A percentile compares a stretch with the other conserved stretches of the same genome.
These are phyloP conservation scores for Rhipidura dahli DNA, from an alignment of 2,113 vertebrate species.

Conservation along the genomic window DNA sequence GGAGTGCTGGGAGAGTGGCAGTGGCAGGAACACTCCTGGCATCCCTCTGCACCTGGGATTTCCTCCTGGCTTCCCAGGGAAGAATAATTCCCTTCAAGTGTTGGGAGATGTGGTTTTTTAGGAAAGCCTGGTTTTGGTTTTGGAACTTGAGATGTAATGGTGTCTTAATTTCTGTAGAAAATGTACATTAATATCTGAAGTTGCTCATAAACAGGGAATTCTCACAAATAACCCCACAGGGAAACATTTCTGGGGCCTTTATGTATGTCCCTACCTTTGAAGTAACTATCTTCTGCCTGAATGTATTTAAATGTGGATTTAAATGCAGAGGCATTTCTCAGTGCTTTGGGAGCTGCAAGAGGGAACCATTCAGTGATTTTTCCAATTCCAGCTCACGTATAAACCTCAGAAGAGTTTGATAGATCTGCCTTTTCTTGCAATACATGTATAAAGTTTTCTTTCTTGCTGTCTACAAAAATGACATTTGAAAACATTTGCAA, in stretches of 20 bases:
- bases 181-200: neutral
- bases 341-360: neutral
- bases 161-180: neutral
- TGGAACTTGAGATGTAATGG: neutral
- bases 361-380: neutral
- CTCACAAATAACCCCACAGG: neutral
- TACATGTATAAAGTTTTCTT: neutral
- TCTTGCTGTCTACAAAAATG: neutral
- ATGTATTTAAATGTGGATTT: neutral
- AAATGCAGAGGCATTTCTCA: neutral
- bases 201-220: neutral
- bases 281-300: neutral
- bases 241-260: neutral
- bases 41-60: constrained; percentile 41
- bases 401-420: neutral
- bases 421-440: neutral
- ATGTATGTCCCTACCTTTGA: neutral
- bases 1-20: constrained; percentile 15
- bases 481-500: neutral
- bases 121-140: neutral
- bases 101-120: neutral
- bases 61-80: neutral
- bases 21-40: constrained; percentile 60
- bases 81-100: neutral
- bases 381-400: neutral